Evolutionary conservation across 1,140 invertebrate species (phyloP).

Genomic region (Cotesia chilonis): DNA sequence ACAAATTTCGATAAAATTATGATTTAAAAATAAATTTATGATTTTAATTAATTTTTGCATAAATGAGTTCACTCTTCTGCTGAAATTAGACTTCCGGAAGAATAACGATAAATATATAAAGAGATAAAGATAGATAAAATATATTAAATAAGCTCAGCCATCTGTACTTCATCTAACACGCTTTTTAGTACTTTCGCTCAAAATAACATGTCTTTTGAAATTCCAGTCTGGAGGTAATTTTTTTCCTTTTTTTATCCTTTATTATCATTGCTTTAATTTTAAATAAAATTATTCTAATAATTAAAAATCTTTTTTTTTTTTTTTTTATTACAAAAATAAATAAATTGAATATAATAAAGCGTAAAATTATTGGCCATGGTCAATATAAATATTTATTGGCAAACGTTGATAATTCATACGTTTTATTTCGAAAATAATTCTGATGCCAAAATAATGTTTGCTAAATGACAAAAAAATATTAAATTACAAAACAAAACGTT

Average conservation of each 20-base stretch:
- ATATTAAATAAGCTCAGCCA: constrained; percentile 17
- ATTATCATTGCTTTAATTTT: not conserved
- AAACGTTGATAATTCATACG: not conserved
- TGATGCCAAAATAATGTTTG: constrained; percentile 27
- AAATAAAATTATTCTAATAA: not conserved
- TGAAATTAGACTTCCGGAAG: constrained; percentile 33
- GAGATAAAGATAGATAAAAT: constrained; percentile 3
- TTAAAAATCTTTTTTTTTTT: too few species aligned
- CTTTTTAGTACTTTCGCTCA: constrained; percentile 21
- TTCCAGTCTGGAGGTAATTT: constrained; percentile 4
- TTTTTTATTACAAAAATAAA: too few species aligned
- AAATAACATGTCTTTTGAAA: constrained; percentile 24
- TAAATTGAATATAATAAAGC: not conserved
- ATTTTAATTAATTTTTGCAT: constrained; percentile 13
- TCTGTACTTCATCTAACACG: constrained; percentile 29
- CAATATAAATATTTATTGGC: constrained; percentile 23
- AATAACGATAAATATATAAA: constrained; percentile 14
- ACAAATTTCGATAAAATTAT: not conserved
- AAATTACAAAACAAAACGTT: constrained; percentile 2
- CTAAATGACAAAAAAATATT: not conserved
- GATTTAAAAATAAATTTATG: not conserved
- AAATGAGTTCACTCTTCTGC: constrained; percentile 5
- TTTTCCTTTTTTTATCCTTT: not conserved
- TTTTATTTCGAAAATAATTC: constrained; percentile 16
- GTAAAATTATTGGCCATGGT: constrained; percentile 5